Conservation (phyloP, 2,113 vertebrate genomes). For the Pedetes capensis region DNA sequence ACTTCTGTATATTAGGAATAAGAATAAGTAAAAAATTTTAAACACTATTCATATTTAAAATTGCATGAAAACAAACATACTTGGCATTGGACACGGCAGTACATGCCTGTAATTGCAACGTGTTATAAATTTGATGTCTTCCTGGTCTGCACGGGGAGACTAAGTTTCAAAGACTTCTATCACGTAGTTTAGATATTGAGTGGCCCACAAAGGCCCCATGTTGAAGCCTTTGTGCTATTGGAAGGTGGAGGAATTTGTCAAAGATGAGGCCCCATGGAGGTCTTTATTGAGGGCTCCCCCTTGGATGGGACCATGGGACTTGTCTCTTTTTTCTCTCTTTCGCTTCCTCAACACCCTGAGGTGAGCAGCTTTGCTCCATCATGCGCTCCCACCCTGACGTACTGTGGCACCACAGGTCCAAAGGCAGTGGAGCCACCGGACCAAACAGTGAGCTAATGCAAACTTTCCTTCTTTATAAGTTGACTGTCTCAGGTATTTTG, state of each 20-base stretch:
- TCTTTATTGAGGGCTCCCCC: background rate
- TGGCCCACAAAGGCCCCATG: no score
- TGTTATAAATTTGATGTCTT: no score
- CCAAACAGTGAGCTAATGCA: background rate
- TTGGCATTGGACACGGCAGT: accelerated
- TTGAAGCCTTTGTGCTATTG: background rate
- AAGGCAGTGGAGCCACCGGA: background rate
- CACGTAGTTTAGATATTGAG: background rate
- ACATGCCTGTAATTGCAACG: no score
- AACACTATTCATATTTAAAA: background rate
- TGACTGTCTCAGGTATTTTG: no score
- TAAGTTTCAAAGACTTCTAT: no score
- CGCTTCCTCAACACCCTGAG: background rate
- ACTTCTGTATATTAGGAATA: background rate
- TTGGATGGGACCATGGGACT: background rate
- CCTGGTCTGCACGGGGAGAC: no score
- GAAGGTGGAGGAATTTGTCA: background rate
- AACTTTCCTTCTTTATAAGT: no score
- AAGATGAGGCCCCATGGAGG: no score
- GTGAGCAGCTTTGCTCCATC: background rate
- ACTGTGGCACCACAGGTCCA: background rate
- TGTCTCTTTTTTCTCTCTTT: background rate
- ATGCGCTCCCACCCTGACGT: background rate
- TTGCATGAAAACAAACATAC: background rate
- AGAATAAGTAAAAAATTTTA: background rate